Evolutionary conservation across 2,113 vertebrate genomes (phyloP).

Genomic region (human (Homo sapiens)): GRCh38 chr9:34440001-34440500

Average conservation of each 20-base stretch:
- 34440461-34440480: not conserved
- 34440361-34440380: not conserved
- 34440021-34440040: slow-evolving; percentile 24
- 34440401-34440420: not conserved
- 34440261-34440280: not conserved
- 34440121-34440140: not conserved
- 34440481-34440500: not conserved
- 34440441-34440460: not conserved
- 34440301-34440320: not conserved
- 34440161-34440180: slow-evolving; percentile 37
- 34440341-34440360: not conserved
- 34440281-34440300: not conserved
- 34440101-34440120: not conserved
- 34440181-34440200: not conserved
- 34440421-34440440: not conserved
- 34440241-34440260: not conserved
- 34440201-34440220: slow-evolving; percentile 2
- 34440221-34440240: not conserved
- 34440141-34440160: not conserved
- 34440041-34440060: not conserved
- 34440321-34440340: not conserved
- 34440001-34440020: not conserved
- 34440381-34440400: not conserved
- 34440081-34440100: not conserved
- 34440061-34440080: not conserved